These are phyloP conservation scores for Manacus vitellinus DNA, from an alignment of 2,113 vertebrate species.

Conservation along the genomic window DNA sequence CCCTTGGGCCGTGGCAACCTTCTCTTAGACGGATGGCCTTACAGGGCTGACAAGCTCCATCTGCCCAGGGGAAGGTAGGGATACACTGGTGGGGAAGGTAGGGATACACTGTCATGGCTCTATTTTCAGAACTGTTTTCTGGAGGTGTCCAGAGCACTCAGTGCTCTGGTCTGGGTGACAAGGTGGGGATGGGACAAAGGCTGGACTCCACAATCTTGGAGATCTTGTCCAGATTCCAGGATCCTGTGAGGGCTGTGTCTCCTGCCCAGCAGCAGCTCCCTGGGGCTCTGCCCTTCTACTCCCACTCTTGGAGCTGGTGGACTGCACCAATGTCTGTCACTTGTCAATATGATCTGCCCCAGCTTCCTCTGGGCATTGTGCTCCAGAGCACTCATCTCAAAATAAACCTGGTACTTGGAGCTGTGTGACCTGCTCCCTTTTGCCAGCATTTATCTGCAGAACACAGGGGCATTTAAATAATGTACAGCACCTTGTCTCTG, in stretches of 20 bases:
- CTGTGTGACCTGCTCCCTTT: neutral
- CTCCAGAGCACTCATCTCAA: neutral
- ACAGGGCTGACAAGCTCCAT: no score
- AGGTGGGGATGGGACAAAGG: neutral
- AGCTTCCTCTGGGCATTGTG: neutral
- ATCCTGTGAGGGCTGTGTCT: neutral
- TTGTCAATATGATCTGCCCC: rapidly evolving
- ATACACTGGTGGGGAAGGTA: no score
- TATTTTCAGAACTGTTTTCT: neutral
- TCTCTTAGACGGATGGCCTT: no score
- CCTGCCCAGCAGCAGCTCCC: neutral
- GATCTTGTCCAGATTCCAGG: neutral
- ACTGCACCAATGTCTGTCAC: neutral
- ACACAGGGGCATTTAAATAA: neutral
- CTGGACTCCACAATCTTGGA: neutral
- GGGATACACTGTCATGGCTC: neutral
- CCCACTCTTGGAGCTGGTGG: neutral
- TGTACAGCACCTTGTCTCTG: neutral
- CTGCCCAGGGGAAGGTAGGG: no score
- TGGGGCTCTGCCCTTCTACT: neutral
- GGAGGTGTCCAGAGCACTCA: neutral
- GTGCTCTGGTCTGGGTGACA: neutral
- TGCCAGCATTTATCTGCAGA: neutral
- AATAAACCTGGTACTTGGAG: neutral
- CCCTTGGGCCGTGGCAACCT: no score